Base-by-base conservation (phyloP, 2,888 invertebrate genomes). In the Dynastes hyllus region DNA sequence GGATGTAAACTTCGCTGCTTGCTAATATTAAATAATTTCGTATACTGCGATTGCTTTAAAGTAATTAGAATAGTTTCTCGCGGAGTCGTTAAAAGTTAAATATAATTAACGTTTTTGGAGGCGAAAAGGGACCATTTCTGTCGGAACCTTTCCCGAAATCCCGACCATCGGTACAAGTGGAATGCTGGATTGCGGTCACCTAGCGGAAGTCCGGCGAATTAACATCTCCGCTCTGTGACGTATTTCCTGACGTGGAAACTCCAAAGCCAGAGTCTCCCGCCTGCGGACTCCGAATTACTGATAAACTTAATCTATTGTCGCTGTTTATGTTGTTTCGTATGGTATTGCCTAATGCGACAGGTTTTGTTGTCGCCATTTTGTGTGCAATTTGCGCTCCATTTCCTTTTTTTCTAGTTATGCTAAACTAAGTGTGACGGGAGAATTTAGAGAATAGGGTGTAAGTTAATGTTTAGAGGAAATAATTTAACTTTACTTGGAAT, bases 241-340 rank as follows among this genome's bases (percentile, higher is more conserved):
- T 71, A 71, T 71, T 71, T 71, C 53, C 55, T 55, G 71, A 32
- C 58, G 71, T 55, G 71, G 71, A 71, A 71, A 71, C 40, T 55
- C 55, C 51, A 50, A 22, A 22, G 22, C 16, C 22, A 22, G 16
- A 11, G 51, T 51, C 51, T 11, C 51, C 13, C 22, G 51, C 58
- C 51, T 63, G 32, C 29, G 63, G 63, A 63, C 11, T 2, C 69
- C 69, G 50, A 55, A 71, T 32, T 55, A n/a, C 32, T 71, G 55
- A 71, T 71, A 71, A 71, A 71, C 58, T 71, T 71, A 71, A 71
- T 71, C 71, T 71, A 71, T 55, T 71, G 55, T 71, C 55, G 58
- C 5, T 71, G 71, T 71, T 69, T 69, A 50, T 58, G 58, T 37
- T 53, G 55, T 16, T 27, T 40, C 8, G 8, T 40, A 55, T 50